These are phyloP conservation scores for Sylvilagus bachmani DNA, from an alignment of 2,113 vertebrate species.

Conservation along the genomic window DNA sequence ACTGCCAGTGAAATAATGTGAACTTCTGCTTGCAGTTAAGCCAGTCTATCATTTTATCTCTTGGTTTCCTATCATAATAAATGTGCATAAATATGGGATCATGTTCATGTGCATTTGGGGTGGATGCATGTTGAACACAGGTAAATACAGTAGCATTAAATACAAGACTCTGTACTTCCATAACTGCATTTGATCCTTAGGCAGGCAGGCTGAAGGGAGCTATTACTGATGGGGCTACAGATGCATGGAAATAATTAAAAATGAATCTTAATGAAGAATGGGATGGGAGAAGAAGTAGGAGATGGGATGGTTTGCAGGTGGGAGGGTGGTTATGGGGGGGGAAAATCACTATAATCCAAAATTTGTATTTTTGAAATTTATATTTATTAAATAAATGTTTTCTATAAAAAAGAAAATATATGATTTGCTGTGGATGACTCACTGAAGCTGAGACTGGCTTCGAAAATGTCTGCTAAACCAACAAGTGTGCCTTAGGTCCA, in stretches of 20 bases:
- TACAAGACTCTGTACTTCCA: not conserved
- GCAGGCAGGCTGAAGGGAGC: not conserved
- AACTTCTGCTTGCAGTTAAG: not conserved
- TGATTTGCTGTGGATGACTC: not conserved
- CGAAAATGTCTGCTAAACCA: not conserved
- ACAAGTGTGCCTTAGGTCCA: not conserved
- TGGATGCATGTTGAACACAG: not conserved
- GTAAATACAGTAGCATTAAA: not conserved
- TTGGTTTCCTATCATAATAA: not conserved
- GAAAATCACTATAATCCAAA: too few species aligned
- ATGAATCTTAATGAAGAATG: too few species aligned
- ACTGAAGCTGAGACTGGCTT: not conserved
- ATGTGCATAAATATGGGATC: not conserved
- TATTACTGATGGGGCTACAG: not conserved
- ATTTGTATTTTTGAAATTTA: too few species aligned
- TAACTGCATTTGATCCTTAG: slow-evolving; percentile 7
- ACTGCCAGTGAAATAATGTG: not conserved
- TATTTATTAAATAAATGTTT: too few species aligned
- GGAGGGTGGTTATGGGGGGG: too few species aligned
- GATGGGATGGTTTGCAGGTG: too few species aligned
- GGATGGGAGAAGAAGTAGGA: too few species aligned
- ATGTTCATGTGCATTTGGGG: not conserved
- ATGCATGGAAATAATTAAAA: not conserved
- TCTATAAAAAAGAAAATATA: not conserved
- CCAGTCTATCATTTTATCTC: not conserved